These are phyloP conservation scores for Tursiops truncatus DNA, from an alignment of 2,113 vertebrate species.

Conservation along the genomic window DNA sequence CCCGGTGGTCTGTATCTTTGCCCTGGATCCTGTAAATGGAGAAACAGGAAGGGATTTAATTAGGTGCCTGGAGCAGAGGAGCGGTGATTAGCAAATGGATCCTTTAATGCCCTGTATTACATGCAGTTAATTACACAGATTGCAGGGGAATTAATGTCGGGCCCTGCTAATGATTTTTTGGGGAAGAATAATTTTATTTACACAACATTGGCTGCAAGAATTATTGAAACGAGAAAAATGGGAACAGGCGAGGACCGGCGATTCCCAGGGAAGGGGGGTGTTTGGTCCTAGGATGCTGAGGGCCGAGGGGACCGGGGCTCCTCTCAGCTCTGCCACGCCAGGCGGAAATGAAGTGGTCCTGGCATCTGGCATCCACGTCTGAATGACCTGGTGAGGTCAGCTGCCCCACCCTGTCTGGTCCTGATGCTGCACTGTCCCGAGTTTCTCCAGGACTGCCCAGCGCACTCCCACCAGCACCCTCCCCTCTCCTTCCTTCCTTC, in stretches of 20 bases:
- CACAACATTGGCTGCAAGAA: conserved; percentile 24
- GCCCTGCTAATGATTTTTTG: conserved; percentile 54
- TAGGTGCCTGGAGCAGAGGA: conserved; percentile 47
- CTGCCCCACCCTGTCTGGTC: fast-evolving
- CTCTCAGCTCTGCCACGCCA: not conserved
- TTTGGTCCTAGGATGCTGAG: not conserved
- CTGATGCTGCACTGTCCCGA: fast-evolving
- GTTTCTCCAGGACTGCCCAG: not conserved
- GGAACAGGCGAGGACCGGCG: not conserved
- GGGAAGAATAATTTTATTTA: conserved; percentile 74
- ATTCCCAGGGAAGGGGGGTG: not conserved
- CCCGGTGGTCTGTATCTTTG: not conserved
- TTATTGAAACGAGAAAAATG: conserved; percentile 2
- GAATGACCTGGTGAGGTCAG: no score
- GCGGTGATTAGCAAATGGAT: conserved; percentile 60
- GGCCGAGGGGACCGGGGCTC: not conserved
- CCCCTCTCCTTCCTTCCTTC: no score
- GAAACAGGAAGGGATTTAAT: conserved; percentile 78
- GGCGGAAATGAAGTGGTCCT: fast-evolving
- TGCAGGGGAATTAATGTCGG: conserved; percentile 71
- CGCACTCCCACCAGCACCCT: not conserved
- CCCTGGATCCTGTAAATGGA: not conserved
- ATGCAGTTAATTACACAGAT: conserved; percentile 71
- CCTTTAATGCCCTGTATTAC: conserved; percentile 47
- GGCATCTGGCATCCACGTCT: fast-evolving